phyloP scores from a whole-genome alignment of 2,888 invertebrate species.

The Mechanitis mazaeus region DNA sequence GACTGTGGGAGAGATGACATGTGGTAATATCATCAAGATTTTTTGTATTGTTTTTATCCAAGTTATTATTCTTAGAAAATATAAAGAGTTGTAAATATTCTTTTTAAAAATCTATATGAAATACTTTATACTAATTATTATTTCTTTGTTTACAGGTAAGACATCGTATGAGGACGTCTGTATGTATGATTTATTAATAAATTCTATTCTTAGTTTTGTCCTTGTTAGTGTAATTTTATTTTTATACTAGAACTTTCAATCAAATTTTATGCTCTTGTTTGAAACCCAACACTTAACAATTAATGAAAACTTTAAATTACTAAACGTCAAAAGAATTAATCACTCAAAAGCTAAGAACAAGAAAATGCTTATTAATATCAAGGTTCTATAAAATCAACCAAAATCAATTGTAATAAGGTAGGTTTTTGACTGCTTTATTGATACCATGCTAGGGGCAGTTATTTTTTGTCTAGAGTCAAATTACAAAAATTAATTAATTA shows the following conservation, averaged over 20 bases:
- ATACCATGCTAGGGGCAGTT: constrained; percentile 33
- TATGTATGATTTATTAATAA: background rate
- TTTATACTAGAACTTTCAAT: background rate
- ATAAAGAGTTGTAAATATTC: too few species aligned
- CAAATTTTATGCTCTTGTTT: background rate
- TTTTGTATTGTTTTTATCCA: constrained; percentile 41
- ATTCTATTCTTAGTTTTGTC: too few species aligned
- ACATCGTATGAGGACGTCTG: constrained; percentile 10
- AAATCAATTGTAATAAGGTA: constrained; percentile 30
- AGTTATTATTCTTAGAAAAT: constrained; percentile 33
- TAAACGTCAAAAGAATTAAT: constrained; percentile 34
- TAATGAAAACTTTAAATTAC: constrained; percentile 20
- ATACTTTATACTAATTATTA: constrained; percentile 18
- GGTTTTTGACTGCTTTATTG: constrained; percentile 27
- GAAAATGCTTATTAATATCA: constrained; percentile 16
- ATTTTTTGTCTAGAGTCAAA: constrained; percentile 56
- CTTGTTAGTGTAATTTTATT: too few species aligned
- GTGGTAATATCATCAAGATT: constrained; percentile 36
- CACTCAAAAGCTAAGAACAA: constrained; percentile 31
- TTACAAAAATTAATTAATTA: constrained; percentile 61
- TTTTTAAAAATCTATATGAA: too few species aligned
- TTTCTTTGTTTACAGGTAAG: constrained; percentile 38
- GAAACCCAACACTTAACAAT: constrained; percentile 11
- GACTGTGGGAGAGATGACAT: constrained; percentile 49
- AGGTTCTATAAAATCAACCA: constrained; percentile 28